Evolutionary conservation across 1,140 invertebrate species (phyloP), one percentile per base, ranked within the genome.

Genomic region (Lerema accius): DNA sequence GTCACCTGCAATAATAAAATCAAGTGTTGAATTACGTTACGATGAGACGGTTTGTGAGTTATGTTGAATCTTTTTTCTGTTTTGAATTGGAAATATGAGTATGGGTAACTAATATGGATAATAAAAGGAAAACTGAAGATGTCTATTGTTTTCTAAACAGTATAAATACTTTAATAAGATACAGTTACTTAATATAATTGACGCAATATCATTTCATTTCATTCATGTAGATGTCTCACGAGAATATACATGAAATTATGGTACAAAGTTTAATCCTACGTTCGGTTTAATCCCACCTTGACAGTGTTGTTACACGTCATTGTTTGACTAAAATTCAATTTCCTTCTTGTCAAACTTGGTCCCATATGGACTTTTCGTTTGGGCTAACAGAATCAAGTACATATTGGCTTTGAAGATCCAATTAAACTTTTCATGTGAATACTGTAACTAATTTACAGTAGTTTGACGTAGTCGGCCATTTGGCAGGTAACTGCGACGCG

Each of bases 381-480:
- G 67, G 71, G 68, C 71, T 71, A 78, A 77, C 78, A 77, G 68
- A 73, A 76, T 60, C 73, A 69, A 64, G 64, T 76, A 83, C 80
- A 82, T 79, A 84, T 85, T 86, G 80, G 78, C 80, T 86, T 70
- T 84, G 81, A 86, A 78, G 73, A 86, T 82, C 80, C 82, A 88
- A 89, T 89, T 89, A 88, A 89, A 89, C 81, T 89, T 89, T 88
- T 88, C 82, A 89, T 87, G 78, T 76, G 72, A 80, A 86, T 86
- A 84, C 65, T 59, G 74, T 73, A 88, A 89, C 82, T 88, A 89
- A 89, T 86, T 89, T 89, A 80, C 78, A 77, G 76, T 75, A 84
- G 86, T 89, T 89, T 82, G 82, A 85, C 82, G 82, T 73, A 81
- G 84, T 87, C 84, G 87, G 84, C 83, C 53, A 66, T 67, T 48